phyloP scores from a whole-genome alignment of 2,888 invertebrate species.

The Eristalis pertinax region DNA sequence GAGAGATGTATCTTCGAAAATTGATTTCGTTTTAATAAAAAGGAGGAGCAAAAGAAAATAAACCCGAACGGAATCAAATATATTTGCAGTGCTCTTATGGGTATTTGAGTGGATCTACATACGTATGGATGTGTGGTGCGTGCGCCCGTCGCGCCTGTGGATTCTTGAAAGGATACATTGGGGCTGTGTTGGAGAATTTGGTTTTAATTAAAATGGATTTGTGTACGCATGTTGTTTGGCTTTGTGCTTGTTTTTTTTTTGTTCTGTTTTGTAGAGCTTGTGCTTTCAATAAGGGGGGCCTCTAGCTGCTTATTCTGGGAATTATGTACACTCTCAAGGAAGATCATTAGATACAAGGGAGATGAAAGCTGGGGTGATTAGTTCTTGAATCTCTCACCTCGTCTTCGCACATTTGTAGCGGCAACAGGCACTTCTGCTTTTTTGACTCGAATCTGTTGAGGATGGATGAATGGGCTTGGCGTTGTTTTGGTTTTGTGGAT shows the following conservation, averaged over 20 bases:
- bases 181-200: background rate
- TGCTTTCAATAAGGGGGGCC: background rate
- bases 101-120: background rate
- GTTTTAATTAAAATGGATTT: background rate
- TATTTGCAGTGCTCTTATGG: background rate
- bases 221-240: background rate
- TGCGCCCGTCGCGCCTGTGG: background rate
- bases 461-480: background rate
- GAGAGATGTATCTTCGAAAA: conserved; percentile 6
- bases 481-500: no score
- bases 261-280: background rate
- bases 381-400: background rate
- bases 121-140: background rate
- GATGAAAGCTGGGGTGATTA: background rate
- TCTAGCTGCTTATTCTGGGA: background rate
- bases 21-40: conserved; percentile 40
- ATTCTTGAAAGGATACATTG: background rate
- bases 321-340: background rate
- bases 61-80: conserved; percentile 8
- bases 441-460: background rate
- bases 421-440: background rate
- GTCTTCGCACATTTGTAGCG: background rate
- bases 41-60: background rate
- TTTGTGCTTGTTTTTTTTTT: background rate
- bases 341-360: background rate